These are phyloP conservation scores for Synaphobranchus kaupii DNA, from an alignment of 2,797 vertebrate genomes.

Conservation along the genomic window DNA sequence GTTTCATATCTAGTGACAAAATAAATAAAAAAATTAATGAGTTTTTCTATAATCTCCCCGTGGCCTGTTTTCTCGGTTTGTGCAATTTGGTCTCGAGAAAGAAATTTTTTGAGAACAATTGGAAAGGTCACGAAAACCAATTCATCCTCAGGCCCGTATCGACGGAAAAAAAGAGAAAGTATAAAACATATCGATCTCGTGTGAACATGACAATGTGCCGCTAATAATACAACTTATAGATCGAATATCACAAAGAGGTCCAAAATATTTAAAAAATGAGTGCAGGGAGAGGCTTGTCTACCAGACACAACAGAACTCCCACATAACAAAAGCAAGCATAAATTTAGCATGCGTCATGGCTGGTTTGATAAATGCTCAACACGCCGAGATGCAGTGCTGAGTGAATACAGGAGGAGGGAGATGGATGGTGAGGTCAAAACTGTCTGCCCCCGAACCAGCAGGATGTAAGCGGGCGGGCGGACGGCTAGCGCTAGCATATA, in stretches of 20 bases:
- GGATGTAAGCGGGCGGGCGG: background rate
- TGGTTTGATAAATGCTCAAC: slow-evolving; percentile 1
- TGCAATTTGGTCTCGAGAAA: slow-evolving; percentile 33
- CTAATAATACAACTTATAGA: slow-evolving; percentile 35
- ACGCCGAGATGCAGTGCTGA: background rate
- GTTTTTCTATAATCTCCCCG: background rate
- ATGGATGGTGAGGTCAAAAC: slow-evolving; percentile 29
- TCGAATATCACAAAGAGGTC: background rate
- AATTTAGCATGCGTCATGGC: slow-evolving; percentile 15
- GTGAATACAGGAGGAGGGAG: slow-evolving; percentile 10
- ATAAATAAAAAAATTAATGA: background rate
- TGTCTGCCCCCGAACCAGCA: slow-evolving; percentile 19
- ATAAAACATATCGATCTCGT: slow-evolving; percentile 37
- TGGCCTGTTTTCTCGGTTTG: background rate
- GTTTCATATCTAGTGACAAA: background rate
- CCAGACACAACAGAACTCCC: background rate
- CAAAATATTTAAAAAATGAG: background rate
- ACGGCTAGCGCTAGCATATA: background rate
- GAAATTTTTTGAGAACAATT: slow-evolving; percentile 24
- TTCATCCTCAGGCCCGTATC: slow-evolving; percentile 12
- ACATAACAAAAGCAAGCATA: slow-evolving; percentile 10
- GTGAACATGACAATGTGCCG: slow-evolving; percentile 11
- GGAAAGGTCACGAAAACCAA: slow-evolving; percentile 24
- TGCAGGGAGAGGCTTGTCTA: background rate
- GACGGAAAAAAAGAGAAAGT: slow-evolving; percentile 22